Evolutionary conservation across 2,888 invertebrate species (phyloP).

Genomic region (Acholoe squamosa): DNA sequence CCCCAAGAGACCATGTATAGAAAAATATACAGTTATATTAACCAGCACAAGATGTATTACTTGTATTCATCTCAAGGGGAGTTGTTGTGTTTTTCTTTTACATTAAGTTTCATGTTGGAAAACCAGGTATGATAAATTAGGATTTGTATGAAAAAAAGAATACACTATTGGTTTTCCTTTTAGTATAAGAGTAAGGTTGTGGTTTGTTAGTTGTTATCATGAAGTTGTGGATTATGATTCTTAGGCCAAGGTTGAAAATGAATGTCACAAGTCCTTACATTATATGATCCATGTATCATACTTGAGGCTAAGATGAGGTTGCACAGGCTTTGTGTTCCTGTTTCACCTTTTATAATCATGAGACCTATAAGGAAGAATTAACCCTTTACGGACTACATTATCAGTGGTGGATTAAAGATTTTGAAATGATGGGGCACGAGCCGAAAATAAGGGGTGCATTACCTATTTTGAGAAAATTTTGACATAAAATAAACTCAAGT

Average conservation of each 20-base stretch:
- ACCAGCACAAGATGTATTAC: neutral
- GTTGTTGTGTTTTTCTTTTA: neutral
- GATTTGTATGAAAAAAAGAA: neutral
- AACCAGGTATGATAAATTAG: neutral
- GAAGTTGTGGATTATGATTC: neutral
- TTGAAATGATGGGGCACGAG: too few species aligned
- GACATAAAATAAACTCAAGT: too few species aligned
- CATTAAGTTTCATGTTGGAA: neutral
- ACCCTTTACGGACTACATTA: too few species aligned
- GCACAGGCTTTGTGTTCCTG: too few species aligned
- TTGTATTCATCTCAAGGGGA: too few species aligned
- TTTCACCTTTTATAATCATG: too few species aligned
- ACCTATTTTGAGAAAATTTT: too few species aligned
- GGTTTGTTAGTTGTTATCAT: conserved; percentile 6
- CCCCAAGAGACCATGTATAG: neutral
- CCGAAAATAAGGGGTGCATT: too few species aligned
- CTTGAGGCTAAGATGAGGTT: too few species aligned
- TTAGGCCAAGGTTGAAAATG: conserved; percentile 1
- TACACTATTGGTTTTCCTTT: neutral
- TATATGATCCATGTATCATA: too few species aligned
- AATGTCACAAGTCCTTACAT: neutral
- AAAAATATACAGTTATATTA: neutral
- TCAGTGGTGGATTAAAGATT: too few species aligned
- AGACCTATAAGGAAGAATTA: too few species aligned
- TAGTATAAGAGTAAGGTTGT: conserved; percentile 11